These are phyloP conservation scores for Yponomeuta malinellus DNA, from an alignment of 2,888 invertebrate species.

Conservation along the genomic window DNA sequence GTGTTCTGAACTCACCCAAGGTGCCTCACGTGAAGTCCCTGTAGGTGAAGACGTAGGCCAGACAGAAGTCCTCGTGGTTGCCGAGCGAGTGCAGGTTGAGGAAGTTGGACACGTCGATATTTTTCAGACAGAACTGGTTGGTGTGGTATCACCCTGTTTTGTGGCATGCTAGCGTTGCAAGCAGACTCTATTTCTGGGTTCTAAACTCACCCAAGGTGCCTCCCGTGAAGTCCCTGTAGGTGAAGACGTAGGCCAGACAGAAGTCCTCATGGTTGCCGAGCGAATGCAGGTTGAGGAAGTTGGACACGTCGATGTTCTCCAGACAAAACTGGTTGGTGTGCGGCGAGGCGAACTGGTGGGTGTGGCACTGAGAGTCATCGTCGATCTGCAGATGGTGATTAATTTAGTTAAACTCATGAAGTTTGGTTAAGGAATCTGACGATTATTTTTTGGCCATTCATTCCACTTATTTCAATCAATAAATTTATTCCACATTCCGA, in stretches of 20 bases:
- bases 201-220: constrained; percentile 84
- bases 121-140: constrained; percentile 95
- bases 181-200: background rate
- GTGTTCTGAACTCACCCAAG: constrained; percentile 60
- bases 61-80: constrained; percentile 98
- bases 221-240: constrained; percentile 97
- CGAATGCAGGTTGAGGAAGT: constrained; percentile 98
- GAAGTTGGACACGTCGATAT: constrained; percentile 99
- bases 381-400: constrained; percentile 81
- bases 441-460: too few relatives aligned
- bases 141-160: constrained; percentile 57
- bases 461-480: too few relatives aligned
- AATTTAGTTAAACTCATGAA: background rate
- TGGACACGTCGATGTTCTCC: constrained; percentile 98
- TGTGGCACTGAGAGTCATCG: constrained; percentile 87
- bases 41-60: constrained; percentile 99
- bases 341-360: constrained; percentile 44
- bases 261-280: constrained; percentile 98
- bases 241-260: constrained; percentile 99
- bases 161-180: too few relatives aligned
- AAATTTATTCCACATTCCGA: too few relatives aligned
- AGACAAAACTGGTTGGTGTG: constrained; percentile 93
- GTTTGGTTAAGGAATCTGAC: too few relatives aligned
- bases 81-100: constrained; percentile 97
- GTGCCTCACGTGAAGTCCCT: constrained; percentile 99